Percentiles rank a stretch among this genome's conserved stretches.
These are phyloP conservation scores for Anoplopoma fimbria DNA, from an alignment of 2,113 vertebrate genomes.

Conservation along the genomic window DNA sequence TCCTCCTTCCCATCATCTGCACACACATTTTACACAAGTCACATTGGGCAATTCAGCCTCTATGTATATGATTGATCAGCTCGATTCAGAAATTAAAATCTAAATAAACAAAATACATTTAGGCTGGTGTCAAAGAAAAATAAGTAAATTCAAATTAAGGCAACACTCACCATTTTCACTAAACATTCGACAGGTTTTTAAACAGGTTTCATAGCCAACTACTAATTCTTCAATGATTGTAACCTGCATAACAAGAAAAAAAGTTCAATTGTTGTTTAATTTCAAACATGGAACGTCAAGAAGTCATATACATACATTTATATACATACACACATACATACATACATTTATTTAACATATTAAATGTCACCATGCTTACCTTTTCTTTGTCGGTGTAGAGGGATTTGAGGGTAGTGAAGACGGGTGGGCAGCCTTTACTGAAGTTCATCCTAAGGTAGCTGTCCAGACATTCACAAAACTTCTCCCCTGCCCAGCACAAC, in stretches of 20 bases:
- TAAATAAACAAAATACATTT: background rate
- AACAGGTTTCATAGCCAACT: constrained; percentile 90
- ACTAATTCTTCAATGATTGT: constrained; percentile 92
- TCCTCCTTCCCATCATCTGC: constrained; percentile 94
- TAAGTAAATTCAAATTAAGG: background rate
- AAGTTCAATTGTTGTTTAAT: background rate
- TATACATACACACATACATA: too few species aligned
- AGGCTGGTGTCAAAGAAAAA: background rate
- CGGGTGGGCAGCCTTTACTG: constrained; percentile 94
- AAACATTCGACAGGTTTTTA: constrained; percentile 92
- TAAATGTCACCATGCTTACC: constrained; percentile 78
- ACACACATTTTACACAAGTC: background rate
- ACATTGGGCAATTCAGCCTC: background rate
- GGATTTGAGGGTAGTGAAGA: constrained; percentile 94
- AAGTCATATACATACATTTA: background rate
- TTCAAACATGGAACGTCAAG: background rate
- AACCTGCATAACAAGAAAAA: constrained; percentile 80
- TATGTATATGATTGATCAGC: background rate
- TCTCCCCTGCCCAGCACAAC: constrained; percentile 85
- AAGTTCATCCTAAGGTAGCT: constrained; percentile 95
- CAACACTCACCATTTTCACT: constrained; percentile 88
- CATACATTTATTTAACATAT: background rate
- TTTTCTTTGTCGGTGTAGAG: constrained; percentile 93
- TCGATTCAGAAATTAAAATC: background rate
- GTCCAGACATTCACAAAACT: constrained; percentile 93